These are phyloP conservation scores for Cryptotermes secundus DNA, from an alignment of 1,140 invertebrate species.

Conservation along the genomic window DNA sequence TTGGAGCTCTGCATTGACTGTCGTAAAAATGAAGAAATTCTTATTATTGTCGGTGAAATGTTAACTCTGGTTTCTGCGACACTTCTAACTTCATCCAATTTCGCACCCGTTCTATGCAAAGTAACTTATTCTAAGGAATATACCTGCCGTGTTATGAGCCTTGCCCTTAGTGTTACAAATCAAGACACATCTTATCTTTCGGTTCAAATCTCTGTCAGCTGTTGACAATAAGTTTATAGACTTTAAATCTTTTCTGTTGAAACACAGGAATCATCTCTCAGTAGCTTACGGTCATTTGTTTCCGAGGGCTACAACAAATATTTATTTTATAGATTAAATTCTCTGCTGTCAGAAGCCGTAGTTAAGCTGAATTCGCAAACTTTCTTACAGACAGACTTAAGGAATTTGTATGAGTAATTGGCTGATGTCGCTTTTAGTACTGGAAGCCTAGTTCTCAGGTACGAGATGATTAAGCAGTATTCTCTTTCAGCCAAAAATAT, in stretches of 20 bases:
- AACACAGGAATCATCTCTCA: neutral
- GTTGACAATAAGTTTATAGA: neutral
- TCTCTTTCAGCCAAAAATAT: too few relatives aligned
- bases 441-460: neutral
- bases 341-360: neutral
- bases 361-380: neutral
- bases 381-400: neutral
- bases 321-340: neutral
- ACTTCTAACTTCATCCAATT: too few relatives aligned
- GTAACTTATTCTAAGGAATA: too few relatives aligned
- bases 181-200: too few relatives aligned
- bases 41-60: too few relatives aligned
- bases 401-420: neutral
- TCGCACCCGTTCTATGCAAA: too few relatives aligned
- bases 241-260: neutral
- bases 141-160: too few relatives aligned
- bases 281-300: neutral
- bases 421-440: neutral
- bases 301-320: neutral
- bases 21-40: too few relatives aligned
- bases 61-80: too few relatives aligned
- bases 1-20: too few relatives aligned
- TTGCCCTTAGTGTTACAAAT: too few relatives aligned
- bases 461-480: neutral
- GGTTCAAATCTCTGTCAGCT: neutral